Evolutionary conservation across 2,888 invertebrate genomes (phyloP), one percentile per base, ranked within the genome.

Genomic region (Drosophila nigritarsus): DNA sequence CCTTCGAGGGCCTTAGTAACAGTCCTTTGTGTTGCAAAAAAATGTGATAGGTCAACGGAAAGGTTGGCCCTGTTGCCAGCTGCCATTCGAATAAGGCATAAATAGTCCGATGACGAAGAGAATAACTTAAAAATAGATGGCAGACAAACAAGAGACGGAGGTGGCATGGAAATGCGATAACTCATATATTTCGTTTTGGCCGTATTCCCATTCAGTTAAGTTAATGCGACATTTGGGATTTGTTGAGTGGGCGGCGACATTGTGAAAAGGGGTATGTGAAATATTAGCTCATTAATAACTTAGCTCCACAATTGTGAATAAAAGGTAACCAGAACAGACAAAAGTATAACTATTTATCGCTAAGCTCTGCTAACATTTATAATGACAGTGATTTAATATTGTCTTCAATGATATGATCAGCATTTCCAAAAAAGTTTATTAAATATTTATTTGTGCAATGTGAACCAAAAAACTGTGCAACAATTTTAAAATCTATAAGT

Each of bases 31-130:
- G 60, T 45, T 73, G 59, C 56, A 32, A 62, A 66, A 66, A 70
- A 70, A 65, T 58, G 70, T 34, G 53, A 70, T 70, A 74, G 83
- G 79, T 70, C 80, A 79, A 58, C 42, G 38, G 56, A 66, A 69
- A 70, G 60, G 58, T 63, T 49, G 53, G 53, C 34, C 67, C 51
- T 75, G 80, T 83, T 66, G 49, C 58, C 72, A 55, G 60, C 63
- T 48, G 77, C 60, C 54, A 38, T 59, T 61, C 40, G 64, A 49
- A 11, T 42, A 7, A 4, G 18, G 4, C 79, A 74, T 58, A 68
- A 79, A 74, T 67, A 74, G 49, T 38, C n/a, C 30, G 6, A 64
- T 78, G 78, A 78, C 81, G 81, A 58, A 18, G 64, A 36, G 7
- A 29, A 11, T 50, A n/a, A 11, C 55, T 63, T 63, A 77, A 59